Evolutionary conservation across 1,140 invertebrate species (phyloP), one percentile per base, ranked within the genome.

Genomic region (Pantala flavescens): DNA sequence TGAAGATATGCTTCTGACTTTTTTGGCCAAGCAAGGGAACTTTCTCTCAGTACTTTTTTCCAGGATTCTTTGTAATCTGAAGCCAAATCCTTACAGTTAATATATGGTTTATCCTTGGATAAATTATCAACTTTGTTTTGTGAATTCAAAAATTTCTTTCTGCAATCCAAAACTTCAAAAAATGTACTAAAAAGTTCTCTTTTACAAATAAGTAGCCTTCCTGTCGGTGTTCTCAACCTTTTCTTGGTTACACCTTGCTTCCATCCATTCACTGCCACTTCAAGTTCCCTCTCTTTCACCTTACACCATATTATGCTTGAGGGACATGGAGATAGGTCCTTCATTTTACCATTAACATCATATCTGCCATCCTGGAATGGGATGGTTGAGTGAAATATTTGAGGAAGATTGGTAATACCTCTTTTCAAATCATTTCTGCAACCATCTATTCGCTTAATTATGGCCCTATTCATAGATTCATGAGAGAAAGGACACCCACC

Each of bases 181-280:
- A 63, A 63, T 63, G n/a, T 5, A 21, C n/a, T 3, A 3, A 63
- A 63, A 16, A 93, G 76, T 77, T 86, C 86, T 77, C 84, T 84
- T 84, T 91, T 90, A 78, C 86, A 90, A 72, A 92, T 84, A 73
- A 82, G 80, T 76, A 93, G 80, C 75, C 82, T 83, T 74, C 80
- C 84, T 70, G 81, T 83, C 42, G 85, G 81, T 78, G 82, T 87
- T 73, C 85, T 78, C 19, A 83, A 75, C 74, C 86, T 87, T 80
- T 91, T 94, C 78, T 91, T 93, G 0, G 92, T 95, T 16, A 89
- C 83, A 3, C 95, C 95, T 82, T 93, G 90, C 76, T 89, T 91
- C 79, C 86, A 88, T 36, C 95, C 95, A 81, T 91, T 88, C 0
- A 95, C 90, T 71, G 88, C 85, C 19, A 95, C 87, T 84, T 96